Evolutionary conservation across 2,113 vertebrate species (phyloP), one percentile per base, ranked within the genome.

Genomic region (Porphyrio hochstetteri): DNA sequence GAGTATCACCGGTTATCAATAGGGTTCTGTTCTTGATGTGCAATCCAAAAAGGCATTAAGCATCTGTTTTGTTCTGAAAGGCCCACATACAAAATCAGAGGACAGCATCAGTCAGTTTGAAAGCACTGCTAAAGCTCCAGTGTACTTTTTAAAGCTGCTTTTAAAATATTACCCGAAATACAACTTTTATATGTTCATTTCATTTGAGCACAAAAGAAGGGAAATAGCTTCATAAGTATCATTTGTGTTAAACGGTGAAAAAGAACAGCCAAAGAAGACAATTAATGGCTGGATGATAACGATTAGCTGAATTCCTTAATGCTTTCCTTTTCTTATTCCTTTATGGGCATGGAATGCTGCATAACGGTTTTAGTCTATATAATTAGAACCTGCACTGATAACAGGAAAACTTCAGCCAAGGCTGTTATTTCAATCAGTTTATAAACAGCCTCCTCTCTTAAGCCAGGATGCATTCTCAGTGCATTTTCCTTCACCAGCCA

Each of bases 361-460:
- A 64, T 84, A 93, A 88, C n/a, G 3, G 82, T 84, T 94, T 93
- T 90, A 75, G 88, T 93, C 92, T 84, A 65, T 96, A 96, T 96
- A 97, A 97, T 96, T 96, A 96, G 96, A 94, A 93, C 86, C 77
- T 86, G 72, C 46, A 42, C 72, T 96, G 95, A 96, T 94, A 96
- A 97, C 61, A 79, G 69, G 80, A 92, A 93, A 93, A 86, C 95
- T 95, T 93, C 76, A 94, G 95, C 93, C 95, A 94, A 92, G 92
- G 69, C 57, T 92, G 84, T 91, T 92, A 96, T 89, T 95, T 90
- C 80, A 88, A 82, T 72, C 88, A 79, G 82, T 79, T 95, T 79
- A 93, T 61, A 84, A 94, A 89, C 72, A 91, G 69, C 56, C 80
- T 90, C 64, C 48, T 95, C 65, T 88, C 86, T 25, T 63, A 42